Evolutionary conservation across 37 sponge, comb jelly and placozoan genomes (phyloP), one percentile per base, ranked within the genome.

Genomic region (Aplysina aerophoba): DNA sequence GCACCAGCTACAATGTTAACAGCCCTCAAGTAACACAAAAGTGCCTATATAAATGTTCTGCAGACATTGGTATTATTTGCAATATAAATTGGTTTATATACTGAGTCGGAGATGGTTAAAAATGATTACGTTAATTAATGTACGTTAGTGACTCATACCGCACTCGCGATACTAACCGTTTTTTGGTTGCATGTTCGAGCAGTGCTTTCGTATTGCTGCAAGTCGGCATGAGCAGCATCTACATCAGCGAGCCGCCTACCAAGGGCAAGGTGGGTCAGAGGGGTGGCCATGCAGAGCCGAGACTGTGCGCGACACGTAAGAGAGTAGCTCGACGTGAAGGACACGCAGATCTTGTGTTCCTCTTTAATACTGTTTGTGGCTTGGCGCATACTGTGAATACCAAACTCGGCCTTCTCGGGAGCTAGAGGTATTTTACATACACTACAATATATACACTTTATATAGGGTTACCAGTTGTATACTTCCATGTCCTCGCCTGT

Each of bases 181-280:
- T 35, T 13, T 15, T 5, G n/a, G 3, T 24, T 75, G n/a, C n/a
- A n/a, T n/a, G 78, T 75, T 53, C 37, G 4, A 3, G 27, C 2
- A 4, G 11, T 62, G 28, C 11, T 28, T 11, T 28, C 16, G 38
- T 8, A n/a, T n/a, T n/a, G n/a, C n/a, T n/a, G n/a, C n/a, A n/a
- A n/a, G n/a, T n/a, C n/a, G 59, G 38, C 0, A 98, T 98, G 99
- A 98, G 99, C 59, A 92, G 85, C 33, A 95, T 98, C 39, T 98
- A 98, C 89, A 95, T 93, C 79, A 90, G 89, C 16, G 99, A 98
- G 78, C 99, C 99, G 3, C 92, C 95, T 12, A 98, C 99, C 17
- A 89, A 87, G 50, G 99, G 99, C 22, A 98, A 98, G 91, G 97
- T 95, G 55, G 55, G 81, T 86, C 22, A 14, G n/a, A 30, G 4